These are phyloP conservation scores for Momotus momota DNA, from an alignment of 2,797 vertebrate genomes.

Conservation along the genomic window DNA sequence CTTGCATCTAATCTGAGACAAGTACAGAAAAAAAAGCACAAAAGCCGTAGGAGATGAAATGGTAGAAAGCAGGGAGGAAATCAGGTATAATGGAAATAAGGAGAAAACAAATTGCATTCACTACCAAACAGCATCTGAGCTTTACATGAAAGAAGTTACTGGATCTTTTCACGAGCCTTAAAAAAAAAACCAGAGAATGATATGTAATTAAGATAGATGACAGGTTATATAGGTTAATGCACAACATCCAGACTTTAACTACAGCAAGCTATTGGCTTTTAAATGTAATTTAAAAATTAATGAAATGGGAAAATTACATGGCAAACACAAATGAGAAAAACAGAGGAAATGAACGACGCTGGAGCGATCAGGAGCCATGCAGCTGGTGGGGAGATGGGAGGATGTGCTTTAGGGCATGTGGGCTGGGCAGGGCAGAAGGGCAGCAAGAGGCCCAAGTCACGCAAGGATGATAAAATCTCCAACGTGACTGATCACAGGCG, in stretches of 20 bases:
- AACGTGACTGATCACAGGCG: background rate
- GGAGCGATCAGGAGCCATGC: background rate
- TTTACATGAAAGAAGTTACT: background rate
- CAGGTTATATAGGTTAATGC: background rate
- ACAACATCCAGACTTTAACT: background rate
- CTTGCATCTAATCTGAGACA: background rate
- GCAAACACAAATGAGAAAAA: background rate
- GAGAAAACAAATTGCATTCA: background rate
- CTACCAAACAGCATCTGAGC: background rate
- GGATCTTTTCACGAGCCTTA: background rate
- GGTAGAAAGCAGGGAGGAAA: background rate
- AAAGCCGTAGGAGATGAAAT: background rate
- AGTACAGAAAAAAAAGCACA: background rate
- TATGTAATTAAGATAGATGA: background rate
- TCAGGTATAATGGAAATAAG: background rate
- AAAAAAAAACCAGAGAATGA: background rate
- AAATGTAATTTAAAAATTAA: conserved; percentile 25
- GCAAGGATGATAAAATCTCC: background rate
- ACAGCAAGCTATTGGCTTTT: background rate
- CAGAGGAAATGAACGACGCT: background rate
- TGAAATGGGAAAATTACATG: background rate
- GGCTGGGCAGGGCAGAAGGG: background rate
- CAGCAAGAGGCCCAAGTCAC: background rate
- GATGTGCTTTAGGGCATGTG: background rate
- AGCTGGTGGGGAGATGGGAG: rapidly evolving